phyloP scores from a whole-genome alignment of 2,797 vertebrate species.

The Oreochromis mossambicus region DNA sequence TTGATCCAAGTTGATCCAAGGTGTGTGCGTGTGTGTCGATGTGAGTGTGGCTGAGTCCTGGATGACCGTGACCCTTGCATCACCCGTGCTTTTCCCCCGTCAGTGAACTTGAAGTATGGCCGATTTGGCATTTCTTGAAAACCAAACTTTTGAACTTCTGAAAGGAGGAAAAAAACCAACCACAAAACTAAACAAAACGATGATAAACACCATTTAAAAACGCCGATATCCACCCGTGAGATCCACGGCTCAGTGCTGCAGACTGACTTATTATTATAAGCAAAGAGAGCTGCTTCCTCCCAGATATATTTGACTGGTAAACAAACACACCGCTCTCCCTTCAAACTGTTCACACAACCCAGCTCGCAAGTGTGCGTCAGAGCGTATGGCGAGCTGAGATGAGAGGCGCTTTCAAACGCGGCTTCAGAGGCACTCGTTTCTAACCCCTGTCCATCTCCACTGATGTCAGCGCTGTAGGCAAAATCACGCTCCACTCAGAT shows the following conservation, averaged over 20 bases:
- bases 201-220: neutral
- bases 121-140: neutral
- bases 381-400: conserved; percentile 24
- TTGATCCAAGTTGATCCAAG: conserved; percentile 33
- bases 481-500: conserved; percentile 55
- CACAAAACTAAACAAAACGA: neutral
- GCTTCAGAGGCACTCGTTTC: conserved; percentile 46
- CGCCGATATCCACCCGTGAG: neutral
- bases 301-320: neutral
- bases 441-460: conserved; percentile 48
- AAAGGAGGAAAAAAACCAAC: neutral
- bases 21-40: conserved; percentile 37
- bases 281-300: neutral
- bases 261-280: neutral
- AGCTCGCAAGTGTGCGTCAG: neutral
- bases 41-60: conserved; percentile 24
- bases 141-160: neutral
- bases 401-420: conserved; percentile 53
- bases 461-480: conserved; percentile 61
- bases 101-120: conserved; percentile 7
- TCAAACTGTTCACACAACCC: neutral
- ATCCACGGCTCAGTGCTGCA: neutral
- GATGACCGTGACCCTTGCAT: conserved; percentile 43
- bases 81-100: neutral
- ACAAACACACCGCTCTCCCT: neutral